These are phyloP conservation scores for Lissonota sp. DNA, from an alignment of 2,888 invertebrate genomes.

Conservation along the genomic window DNA sequence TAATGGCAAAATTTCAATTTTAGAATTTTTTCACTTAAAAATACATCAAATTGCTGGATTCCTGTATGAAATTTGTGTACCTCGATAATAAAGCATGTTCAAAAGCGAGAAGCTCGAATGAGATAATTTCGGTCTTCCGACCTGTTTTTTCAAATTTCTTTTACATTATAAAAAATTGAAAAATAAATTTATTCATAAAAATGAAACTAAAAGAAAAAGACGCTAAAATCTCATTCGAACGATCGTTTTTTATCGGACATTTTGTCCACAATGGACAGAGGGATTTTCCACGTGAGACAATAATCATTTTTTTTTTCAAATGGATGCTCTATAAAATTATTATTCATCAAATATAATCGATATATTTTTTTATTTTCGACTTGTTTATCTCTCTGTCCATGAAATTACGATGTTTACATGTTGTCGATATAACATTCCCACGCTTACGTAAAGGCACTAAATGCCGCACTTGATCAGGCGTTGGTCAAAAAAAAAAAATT, in stretches of 20 bases:
- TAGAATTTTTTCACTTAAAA: neutral
- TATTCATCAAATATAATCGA: neutral
- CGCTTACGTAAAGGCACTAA: conserved; percentile 84
- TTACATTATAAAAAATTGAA: neutral
- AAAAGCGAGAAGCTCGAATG: conserved; percentile 70
- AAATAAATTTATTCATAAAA: neutral
- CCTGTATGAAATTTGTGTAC: conserved; percentile 68
- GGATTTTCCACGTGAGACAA: conserved; percentile 64
- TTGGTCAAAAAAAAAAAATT: conserved; percentile 74
- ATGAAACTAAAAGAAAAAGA: neutral
- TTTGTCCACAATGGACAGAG: conserved; percentile 76
- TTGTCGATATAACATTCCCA: conserved; percentile 84
- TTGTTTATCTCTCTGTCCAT: conserved; percentile 77
- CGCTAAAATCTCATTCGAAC: conserved; percentile 63
- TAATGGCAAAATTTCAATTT: no score
- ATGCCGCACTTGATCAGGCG: conserved; percentile 82
- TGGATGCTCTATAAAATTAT: neutral
- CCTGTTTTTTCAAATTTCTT: neutral
- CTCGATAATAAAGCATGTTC: conserved; percentile 75
- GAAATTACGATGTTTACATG: conserved; percentile 80
- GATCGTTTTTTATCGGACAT: conserved; percentile 66
- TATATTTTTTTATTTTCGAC: conserved; percentile 18
- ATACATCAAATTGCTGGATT: conserved; percentile 73
- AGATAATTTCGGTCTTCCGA: conserved; percentile 27
- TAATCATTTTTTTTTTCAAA: neutral